Percentiles rank a stretch among this genome's conserved stretches.
Conservation (phyloP, 2,113 vertebrate species). For the Mugil cephalus region DNA sequence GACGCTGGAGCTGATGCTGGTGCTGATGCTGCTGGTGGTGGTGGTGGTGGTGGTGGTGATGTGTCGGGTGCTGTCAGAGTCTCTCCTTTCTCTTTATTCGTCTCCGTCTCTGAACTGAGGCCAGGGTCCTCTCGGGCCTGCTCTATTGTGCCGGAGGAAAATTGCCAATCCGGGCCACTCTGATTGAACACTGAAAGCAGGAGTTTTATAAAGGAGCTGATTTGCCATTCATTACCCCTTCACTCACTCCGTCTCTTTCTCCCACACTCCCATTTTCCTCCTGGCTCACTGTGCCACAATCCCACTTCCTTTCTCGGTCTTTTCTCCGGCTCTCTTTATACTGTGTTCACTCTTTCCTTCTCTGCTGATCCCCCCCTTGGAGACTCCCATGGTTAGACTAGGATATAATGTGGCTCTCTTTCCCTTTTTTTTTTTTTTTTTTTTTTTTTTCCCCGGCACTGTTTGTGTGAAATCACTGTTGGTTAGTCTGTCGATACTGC, state of each 20-base stretch:
- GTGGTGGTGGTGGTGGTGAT: too few relatives aligned
- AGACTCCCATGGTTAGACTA: constrained; percentile 46
- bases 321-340: constrained; percentile 52
- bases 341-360: constrained; percentile 41
- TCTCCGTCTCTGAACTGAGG: constrained; percentile 60
- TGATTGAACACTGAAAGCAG: constrained; percentile 83
- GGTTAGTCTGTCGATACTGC: constrained; percentile 66
- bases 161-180: constrained; percentile 79
- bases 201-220: constrained; percentile 81
- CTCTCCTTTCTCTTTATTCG: constrained; percentile 38
- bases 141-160: constrained; percentile 79
- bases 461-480: constrained; percentile 51
- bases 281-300: constrained; percentile 55
- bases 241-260: constrained; percentile 59
- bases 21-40: too few relatives aligned
- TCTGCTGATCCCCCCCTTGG: constrained; percentile 36
- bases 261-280: constrained; percentile 58
- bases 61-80: constrained; percentile 35
- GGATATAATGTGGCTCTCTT: constrained; percentile 55
- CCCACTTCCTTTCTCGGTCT: constrained; percentile 61
- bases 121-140: constrained; percentile 71
- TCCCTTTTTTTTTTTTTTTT: constrained; percentile 17
- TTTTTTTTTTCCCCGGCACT: constrained; percentile 13
- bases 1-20: constrained; percentile 6
- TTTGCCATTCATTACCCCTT: constrained; percentile 84